Percentiles rank a stretch among this genome's conserved stretches.
Evolutionary conservation across 2,113 vertebrate genomes (phyloP).

Genomic region (Hypocryptadius cinnamomeus): DNA sequence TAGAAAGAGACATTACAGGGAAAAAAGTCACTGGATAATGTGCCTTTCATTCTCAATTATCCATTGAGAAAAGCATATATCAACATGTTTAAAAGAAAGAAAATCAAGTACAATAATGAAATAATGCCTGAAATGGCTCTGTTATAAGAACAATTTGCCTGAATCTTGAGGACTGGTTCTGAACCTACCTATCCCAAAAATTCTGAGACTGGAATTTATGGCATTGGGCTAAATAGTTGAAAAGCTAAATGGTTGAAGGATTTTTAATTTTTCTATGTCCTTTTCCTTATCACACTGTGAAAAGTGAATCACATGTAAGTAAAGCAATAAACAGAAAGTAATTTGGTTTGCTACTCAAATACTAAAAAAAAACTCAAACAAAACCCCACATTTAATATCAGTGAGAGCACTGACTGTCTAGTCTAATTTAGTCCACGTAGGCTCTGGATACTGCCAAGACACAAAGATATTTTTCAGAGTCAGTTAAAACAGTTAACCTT

Average conservation of each 20-base stretch:
- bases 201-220: not conserved
- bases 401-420: not conserved
- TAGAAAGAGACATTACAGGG: not conserved
- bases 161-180: not conserved
- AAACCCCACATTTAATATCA: not conserved
- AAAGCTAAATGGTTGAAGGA: not conserved
- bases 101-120: not conserved
- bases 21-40: not conserved
- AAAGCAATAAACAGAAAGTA: not conserved
- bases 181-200: not conserved
- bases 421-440: not conserved
- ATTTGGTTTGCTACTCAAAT: not conserved
- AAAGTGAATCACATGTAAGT: not conserved
- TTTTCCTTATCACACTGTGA: not conserved
- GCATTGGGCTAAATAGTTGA: not conserved
- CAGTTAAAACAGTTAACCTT: not conserved
- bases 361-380: rapidly evolving
- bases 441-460: not conserved
- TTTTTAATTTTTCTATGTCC: not conserved
- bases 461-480: not conserved
- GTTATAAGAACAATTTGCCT: not conserved
- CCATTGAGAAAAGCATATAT: not conserved
- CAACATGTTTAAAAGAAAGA: not conserved
- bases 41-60: not conserved
- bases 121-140: not conserved